Base-by-base conservation (phyloP, 2,113 vertebrate species). In the Poecile atricapillus region DNA sequence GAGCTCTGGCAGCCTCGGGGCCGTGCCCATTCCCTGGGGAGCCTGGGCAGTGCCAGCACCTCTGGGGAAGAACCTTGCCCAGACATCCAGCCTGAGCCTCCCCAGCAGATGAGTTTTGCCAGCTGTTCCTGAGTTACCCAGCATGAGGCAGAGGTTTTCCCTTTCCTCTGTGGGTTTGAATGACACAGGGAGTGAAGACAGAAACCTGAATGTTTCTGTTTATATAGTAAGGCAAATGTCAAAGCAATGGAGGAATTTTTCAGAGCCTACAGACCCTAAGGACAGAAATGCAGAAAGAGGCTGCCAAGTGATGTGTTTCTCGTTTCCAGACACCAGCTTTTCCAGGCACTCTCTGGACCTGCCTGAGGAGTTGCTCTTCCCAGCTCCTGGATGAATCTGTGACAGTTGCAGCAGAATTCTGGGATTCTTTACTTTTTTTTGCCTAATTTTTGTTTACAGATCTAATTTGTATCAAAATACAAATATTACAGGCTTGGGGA, bases 31-130 rank as follows among this genome's bases (percentile, higher is more conserved):
- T 52, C 52, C 68, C 68, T 74, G 84, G 64, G 74, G 23, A 70
- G 55, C 64, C 84, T 63, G 86, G 27, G 16, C 86, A 81, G 27
- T 59, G 87, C 62, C 74, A 60, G 46, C 60, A 68, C 28, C 28
- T 28, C 16, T 60, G 60, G 33, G 47, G 11, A 20, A 65, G 15
- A 6, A 2, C 15, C 23, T 60, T 74, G 0, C 7, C 10, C 46
- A 68, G n/a, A n/a, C 0, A 0, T 2, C n/a, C 35, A n/a, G 0
- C 0, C 23, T 64, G 0, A 49, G 0, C 8, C 22, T 35, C 8
- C n/a, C 56, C 33, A 81, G 25, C 27, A 41, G 76, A 35, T 44
- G 21, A 47, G 11, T 71, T 78, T 13, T 39, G 31, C 49, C 67
- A 83, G 30, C 63, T 52, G 52, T 33, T 68, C 50, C 77, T 44